phyloP scores from a whole-genome alignment of 2,113 vertebrate genomes.

The Carettochelys insculpta region DNA sequence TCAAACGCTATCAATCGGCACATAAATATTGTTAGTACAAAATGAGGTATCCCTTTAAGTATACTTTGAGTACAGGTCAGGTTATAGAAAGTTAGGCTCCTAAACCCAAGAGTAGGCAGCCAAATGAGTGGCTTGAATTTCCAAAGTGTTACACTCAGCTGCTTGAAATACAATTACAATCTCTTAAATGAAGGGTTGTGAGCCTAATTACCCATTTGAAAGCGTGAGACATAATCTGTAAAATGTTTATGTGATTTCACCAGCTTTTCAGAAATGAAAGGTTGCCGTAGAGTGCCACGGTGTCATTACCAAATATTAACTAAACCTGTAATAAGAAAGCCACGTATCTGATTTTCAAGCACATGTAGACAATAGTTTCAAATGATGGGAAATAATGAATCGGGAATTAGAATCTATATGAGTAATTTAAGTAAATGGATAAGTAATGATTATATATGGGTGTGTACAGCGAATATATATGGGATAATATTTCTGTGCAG shows the following conservation, averaged over 20 bases:
- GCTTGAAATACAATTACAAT: neutral
- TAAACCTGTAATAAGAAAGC: neutral
- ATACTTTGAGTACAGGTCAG: neutral
- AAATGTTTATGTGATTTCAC: neutral
- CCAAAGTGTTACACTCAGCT: neutral
- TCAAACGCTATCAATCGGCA: accelerated
- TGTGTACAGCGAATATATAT: neutral
- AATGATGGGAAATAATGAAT: neutral
- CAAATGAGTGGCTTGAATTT: accelerated
- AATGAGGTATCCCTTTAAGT: accelerated
- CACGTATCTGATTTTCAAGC: neutral
- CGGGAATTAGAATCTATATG: neutral
- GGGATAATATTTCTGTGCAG: neutral
- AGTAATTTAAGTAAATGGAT: neutral
- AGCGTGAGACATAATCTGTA: neutral
- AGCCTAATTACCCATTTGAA: neutral
- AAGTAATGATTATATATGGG: neutral
- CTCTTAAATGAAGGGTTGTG: neutral
- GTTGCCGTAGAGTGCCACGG: neutral
- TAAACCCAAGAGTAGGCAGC: accelerated
- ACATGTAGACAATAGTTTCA: neutral
- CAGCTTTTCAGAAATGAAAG: neutral
- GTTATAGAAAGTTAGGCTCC: neutral
- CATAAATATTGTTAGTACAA: neutral
- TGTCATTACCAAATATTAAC: neutral